A percentile compares a stretch with the other conserved stretches of the same genome.
Conservation (phyloP, 2,888 invertebrate genomes). For the Eilema griseolum region DNA sequence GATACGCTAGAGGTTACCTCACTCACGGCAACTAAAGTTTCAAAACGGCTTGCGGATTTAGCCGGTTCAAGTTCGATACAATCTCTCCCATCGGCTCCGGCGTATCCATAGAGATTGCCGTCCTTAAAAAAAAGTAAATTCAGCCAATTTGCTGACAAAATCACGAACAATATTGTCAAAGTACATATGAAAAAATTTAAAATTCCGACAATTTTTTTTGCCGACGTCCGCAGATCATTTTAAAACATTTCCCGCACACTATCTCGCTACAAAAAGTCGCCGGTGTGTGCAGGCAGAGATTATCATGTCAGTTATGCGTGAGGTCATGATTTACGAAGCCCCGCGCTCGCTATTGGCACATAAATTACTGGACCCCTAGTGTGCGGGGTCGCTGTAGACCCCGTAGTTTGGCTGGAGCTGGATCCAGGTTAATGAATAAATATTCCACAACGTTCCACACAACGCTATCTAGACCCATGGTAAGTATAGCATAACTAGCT, state of each 20-base stretch:
- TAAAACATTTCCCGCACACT: neutral
- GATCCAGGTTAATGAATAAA: no score
- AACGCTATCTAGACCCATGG: no score
- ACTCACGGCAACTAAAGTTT: no score
- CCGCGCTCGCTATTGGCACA: slow-evolving; percentile 31
- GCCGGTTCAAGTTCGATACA: no score
- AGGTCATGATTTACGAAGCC: slow-evolving; percentile 44
- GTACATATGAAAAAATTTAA: neutral
- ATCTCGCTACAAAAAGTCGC: slow-evolving; percentile 6
- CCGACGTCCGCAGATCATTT: neutral
- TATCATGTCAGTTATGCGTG: slow-evolving; percentile 12
- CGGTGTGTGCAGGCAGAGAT: slow-evolving; percentile 8
- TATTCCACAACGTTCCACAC: no score
- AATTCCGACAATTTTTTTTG: neutral
- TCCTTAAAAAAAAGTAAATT: no score
- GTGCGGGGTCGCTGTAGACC: slow-evolving; percentile 20
- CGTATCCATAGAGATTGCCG: no score
- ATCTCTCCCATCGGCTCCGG: no score
- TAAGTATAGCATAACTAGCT: no score
- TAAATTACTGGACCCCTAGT: slow-evolving; percentile 42
- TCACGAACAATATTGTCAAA: neutral
- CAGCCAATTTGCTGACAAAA: neutral
- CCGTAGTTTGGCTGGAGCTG: neutral
- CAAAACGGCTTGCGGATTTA: no score
- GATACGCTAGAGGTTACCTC: no score